A percentile compares a stretch with the other conserved stretches of the same genome.
Evolutionary conservation across 2,888 invertebrate genomes (phyloP).

Genomic region (Eilema caniola): DNA sequence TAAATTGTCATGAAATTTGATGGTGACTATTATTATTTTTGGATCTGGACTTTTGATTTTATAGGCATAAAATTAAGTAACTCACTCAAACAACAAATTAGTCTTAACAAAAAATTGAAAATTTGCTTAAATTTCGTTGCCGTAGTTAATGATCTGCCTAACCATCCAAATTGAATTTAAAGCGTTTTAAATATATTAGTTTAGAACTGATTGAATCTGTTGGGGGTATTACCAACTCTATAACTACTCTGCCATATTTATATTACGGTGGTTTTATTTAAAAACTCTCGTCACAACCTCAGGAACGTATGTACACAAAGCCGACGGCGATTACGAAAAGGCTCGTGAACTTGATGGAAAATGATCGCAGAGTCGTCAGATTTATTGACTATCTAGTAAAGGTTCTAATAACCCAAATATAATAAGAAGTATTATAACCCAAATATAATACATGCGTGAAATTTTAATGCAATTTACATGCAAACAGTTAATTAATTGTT

Average conservation of each 20-base stretch:
- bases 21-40: background rate
- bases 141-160: background rate
- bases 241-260: background rate
- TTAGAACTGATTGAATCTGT: background rate
- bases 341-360: background rate
- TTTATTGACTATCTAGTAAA: background rate
- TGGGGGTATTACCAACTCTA: background rate
- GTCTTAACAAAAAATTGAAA: too few relatives aligned
- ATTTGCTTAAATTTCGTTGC: too few relatives aligned
- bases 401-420: too few relatives aligned
- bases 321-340: background rate
- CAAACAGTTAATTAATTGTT: too few relatives aligned
- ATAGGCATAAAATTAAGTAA: background rate
- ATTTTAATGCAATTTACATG: too few relatives aligned
- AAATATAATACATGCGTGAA: too few relatives aligned
- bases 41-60: background rate
- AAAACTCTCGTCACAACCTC: background rate
- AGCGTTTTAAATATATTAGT: too few relatives aligned
- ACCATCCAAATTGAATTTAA: background rate
- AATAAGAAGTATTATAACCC: too few relatives aligned
- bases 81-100: background rate
- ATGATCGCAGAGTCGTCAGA: background rate
- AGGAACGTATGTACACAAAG: background rate
- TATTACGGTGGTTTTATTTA: background rate
- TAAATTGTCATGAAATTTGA: background rate